Base-by-base conservation (phyloP, 1,140 invertebrate species). In the Bombus soroeensis region DNA sequence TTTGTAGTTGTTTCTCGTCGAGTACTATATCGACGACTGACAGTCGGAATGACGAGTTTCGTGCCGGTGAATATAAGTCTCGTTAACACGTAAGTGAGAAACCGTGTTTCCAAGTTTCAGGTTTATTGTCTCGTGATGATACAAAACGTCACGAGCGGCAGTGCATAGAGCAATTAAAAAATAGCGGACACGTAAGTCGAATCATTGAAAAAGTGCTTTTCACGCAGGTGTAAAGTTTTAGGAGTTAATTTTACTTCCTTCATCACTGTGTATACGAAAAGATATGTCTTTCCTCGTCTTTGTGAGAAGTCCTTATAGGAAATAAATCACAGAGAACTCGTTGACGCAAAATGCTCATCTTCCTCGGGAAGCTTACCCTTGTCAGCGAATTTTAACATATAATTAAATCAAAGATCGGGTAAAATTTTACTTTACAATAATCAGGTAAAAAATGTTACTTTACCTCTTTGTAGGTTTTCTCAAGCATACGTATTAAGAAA, bases 61-160 rank as follows among this genome's bases (percentile, higher is more conserved):
- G 25, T 37, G 25, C 12, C 28, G 15, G 72, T 66, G 81, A 57
- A 83, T 70, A 12, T 5, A 41, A 25, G 43, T 0, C 34, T 70
- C 43, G 32, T 77, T 77, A 83, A 70, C 47, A 28, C 22, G 22
- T 2, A 83, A 75, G 71, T 39, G 81, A 37, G 41, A 66, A 82
- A 75, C n/a, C 10, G 18, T 32, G 74, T 70, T 66, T 47, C 25
- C 0, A 28, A 64, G 57, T 73, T 74, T 43, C 53, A 18, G 57
- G 28, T 59, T 81, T 80, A 71, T 71, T 71, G 43, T 80, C 78
- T 57, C 22, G n/a, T 5, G 34, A 68, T 15, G 34, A 68, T 68
- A 37, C 25, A 15, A 13, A 37, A n/a, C 34, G 53, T 5, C 41
- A 8, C 37, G 8, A 4, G 34, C 66, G 15, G 0, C 32, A 39